Percentiles rank a stretch among this genome's conserved stretches.
These are phyloP conservation scores for Naja naja DNA, from an alignment of 2,113 vertebrate genomes.

Conservation along the genomic window DNA sequence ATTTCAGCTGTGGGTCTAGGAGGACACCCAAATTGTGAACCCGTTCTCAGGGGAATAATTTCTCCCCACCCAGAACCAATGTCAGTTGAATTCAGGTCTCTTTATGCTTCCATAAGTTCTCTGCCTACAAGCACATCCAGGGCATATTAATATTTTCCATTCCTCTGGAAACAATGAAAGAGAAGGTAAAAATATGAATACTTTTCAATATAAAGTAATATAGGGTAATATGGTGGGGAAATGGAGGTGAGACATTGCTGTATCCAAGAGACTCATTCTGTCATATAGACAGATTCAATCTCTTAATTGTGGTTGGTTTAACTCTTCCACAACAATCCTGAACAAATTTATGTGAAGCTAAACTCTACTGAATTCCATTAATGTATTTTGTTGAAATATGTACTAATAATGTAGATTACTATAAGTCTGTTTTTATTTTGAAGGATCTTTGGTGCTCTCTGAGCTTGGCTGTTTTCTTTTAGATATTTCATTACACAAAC, in stretches of 20 bases:
- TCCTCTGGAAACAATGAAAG: background rate
- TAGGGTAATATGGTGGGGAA: background rate
- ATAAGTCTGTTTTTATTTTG: background rate
- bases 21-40: no score
- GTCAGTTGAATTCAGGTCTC: background rate
- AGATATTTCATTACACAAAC: background rate
- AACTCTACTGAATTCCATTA: background rate
- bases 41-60: no score
- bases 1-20: no score
- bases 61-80: no score
- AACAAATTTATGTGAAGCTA: background rate
- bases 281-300: background rate
- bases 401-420: background rate
- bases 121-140: background rate
- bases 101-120: background rate
- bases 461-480: background rate
- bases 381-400: background rate
- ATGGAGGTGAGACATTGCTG: background rate
- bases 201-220: background rate
- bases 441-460: background rate
- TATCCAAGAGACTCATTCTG: background rate
- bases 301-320: background rate
- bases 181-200: background rate
- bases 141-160: background rate
- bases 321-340: background rate